phyloP scores from a whole-genome alignment of 2,113 vertebrate species.

The Isichthys henryi region DNA sequence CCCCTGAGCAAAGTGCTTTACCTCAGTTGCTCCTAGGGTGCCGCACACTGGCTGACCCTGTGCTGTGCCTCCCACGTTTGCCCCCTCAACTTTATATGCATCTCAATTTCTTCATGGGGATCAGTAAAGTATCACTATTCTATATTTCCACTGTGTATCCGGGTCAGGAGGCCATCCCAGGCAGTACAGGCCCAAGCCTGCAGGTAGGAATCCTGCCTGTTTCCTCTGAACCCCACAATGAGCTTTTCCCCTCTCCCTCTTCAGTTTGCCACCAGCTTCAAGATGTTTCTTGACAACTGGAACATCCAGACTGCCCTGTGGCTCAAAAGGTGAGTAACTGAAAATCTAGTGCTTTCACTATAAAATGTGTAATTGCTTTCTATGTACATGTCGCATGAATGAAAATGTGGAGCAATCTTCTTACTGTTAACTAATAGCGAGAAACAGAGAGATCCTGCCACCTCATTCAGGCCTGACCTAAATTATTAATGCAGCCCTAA shows the following conservation, averaged over 20 bases:
- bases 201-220: neutral
- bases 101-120: neutral
- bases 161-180: neutral
- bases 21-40: neutral
- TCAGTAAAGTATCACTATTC: neutral
- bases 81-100: neutral
- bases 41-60: neutral
- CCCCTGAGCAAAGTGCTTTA: neutral
- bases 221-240: neutral
- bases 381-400: neutral
- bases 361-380: neutral
- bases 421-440: neutral
- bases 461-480: neutral
- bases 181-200: neutral
- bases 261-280: slow-evolving; percentile 90
- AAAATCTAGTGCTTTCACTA: neutral
- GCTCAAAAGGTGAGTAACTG: slow-evolving; percentile 79
- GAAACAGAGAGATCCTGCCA: neutral
- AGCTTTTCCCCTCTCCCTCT: slow-evolving; percentile 40
- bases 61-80: neutral
- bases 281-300: slow-evolving; percentile 95
- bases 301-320: slow-evolving; percentile 92
- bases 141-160: neutral
- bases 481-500: slow-evolving; percentile 3
- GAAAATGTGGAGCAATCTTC: neutral